Conservation (phyloP, 1,140 invertebrate species). For the Antheraea pernyi region DNA sequence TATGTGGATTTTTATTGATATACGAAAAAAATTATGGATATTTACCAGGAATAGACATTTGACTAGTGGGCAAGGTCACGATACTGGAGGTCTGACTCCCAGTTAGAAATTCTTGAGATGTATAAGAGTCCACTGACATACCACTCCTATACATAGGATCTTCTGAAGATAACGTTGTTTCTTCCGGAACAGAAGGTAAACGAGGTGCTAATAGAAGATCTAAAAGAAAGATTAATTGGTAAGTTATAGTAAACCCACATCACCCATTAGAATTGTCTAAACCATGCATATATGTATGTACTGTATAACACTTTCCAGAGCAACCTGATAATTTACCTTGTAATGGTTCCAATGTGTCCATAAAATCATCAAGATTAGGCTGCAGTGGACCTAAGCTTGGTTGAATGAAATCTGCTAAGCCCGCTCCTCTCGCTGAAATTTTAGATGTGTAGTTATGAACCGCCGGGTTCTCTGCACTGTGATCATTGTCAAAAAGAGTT, state of each 20-base stretch:
- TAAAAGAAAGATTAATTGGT: conserved; percentile 24
- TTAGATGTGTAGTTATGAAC: conserved; percentile 6
- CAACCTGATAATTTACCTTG: conserved; percentile 81
- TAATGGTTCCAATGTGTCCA: conserved; percentile 92
- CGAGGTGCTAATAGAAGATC: conserved; percentile 65
- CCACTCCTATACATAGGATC: conserved; percentile 59
- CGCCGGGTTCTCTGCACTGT: not conserved
- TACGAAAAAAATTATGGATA: not conserved
- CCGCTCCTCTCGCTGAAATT: conserved; percentile 80
- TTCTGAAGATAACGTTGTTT: conserved; percentile 60
- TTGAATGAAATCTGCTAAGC: conserved; percentile 96
- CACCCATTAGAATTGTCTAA: no score
- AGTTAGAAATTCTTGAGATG: conserved; percentile 48
- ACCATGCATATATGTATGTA: no score
- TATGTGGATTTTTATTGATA: not conserved
- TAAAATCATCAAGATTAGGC: conserved; percentile 98
- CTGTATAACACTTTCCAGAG: no score
- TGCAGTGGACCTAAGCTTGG: conserved; percentile 97
- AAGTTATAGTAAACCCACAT: no score
- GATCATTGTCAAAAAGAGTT: not conserved
- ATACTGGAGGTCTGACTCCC: conserved; percentile 45
- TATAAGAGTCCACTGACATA: conserved; percentile 66
- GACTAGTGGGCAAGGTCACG: conserved; percentile 66
- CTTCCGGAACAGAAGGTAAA: conserved; percentile 80
- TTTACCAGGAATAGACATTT: conserved; percentile 68